Base-by-base conservation (phyloP, 1,140 invertebrate species). In the Caenorhabditis brenneri region DNA sequence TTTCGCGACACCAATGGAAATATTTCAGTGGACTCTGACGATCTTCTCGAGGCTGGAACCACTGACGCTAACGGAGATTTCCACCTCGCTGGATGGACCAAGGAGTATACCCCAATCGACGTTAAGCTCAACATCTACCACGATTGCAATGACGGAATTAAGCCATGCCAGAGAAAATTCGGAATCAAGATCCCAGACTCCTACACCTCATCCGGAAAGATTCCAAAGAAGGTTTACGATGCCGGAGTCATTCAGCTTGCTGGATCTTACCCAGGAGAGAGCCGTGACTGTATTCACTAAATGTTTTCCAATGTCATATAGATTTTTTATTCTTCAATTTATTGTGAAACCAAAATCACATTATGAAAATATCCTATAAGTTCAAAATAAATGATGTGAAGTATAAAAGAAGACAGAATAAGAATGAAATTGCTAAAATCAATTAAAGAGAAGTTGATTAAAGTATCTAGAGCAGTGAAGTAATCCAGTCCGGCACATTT, bases 381-480 rank as follows among this genome's bases (percentile, higher is more conserved):
- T 74, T 2, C 9, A 58, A 36, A 39, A 55, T n/a, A 22, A 33
- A 36, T 49, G 9, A 53, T 16, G 4, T 53, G 15, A 29, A 0
- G 2, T 2, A 53, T 33, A 80, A 22, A 33, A 33, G 12, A 9
- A 33, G n/a, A 27, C 33, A 27, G 19, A 7, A 0, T 0, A 24
- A 58, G 16, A 81, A 36, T 81, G 9, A 80, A 51, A n/a, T 65
- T 27, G 22, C 24, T n/a, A 51, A 51, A 31, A 65, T 87, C 51
- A 90, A 55, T 90, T 90, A 69, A 90, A 90, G 29, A 90, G 81
- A 31, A 90, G 84, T 80, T 89, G 84, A 29, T 86, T 84, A 82
- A 88, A 90, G 58, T 88, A 90, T 82, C 87, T 87, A 31, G 89
- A 90, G 58, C 87, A 90, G 46, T 90, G 89, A n/a, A 90, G 83